A percentile compares a stretch with the other conserved stretches of the same genome.
phyloP scores from a whole-genome alignment of 2,113 vertebrate genomes.

The Mola mola region DNA sequence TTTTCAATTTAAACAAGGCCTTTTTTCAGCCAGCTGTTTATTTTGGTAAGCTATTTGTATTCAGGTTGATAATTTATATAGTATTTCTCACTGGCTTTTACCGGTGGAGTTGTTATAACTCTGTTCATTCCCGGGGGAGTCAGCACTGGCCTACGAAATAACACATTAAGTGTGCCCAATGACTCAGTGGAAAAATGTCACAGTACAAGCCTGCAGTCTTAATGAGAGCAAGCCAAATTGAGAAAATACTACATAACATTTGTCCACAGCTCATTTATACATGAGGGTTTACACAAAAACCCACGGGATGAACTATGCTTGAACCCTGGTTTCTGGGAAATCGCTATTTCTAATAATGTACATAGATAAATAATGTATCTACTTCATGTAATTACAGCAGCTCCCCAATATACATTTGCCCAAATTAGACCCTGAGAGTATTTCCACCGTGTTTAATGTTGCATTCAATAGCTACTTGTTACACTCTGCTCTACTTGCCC shows the following conservation, averaged over 20 bases:
- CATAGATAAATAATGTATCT: slow-evolving; percentile 60
- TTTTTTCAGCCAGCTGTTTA: slow-evolving; percentile 21
- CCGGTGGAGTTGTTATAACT: slow-evolving; percentile 34
- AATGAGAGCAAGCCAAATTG: slow-evolving; percentile 7
- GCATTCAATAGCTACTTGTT: slow-evolving; percentile 33
- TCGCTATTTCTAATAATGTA: slow-evolving; percentile 34
- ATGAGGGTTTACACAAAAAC: slow-evolving; percentile 3
- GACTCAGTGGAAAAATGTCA: slow-evolving; percentile 21
- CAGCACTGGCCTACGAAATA: slow-evolving; percentile 12
- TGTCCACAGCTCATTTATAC: slow-evolving; percentile 23
- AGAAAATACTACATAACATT: slow-evolving; percentile 25
- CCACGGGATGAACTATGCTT: slow-evolving; percentile 35
- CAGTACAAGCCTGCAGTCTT: not conserved
- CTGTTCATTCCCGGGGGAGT: slow-evolving; percentile 32
- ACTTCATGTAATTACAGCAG: slow-evolving; percentile 51
- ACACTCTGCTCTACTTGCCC: slow-evolving; percentile 20
- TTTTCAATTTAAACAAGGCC: slow-evolving; percentile 10
- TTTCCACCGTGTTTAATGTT: slow-evolving; percentile 61
- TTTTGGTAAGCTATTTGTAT: slow-evolving; percentile 46
- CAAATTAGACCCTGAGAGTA: slow-evolving; percentile 54
- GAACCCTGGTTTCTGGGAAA: slow-evolving; percentile 21
- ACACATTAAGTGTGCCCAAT: slow-evolving; percentile 27
- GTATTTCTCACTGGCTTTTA: slow-evolving; percentile 32
- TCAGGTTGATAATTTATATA: slow-evolving; percentile 49
- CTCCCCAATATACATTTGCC: slow-evolving; percentile 51